Conservation (phyloP, 64 coral and sea anemone genomes). For the Stichodactyla helianthus region DNA sequence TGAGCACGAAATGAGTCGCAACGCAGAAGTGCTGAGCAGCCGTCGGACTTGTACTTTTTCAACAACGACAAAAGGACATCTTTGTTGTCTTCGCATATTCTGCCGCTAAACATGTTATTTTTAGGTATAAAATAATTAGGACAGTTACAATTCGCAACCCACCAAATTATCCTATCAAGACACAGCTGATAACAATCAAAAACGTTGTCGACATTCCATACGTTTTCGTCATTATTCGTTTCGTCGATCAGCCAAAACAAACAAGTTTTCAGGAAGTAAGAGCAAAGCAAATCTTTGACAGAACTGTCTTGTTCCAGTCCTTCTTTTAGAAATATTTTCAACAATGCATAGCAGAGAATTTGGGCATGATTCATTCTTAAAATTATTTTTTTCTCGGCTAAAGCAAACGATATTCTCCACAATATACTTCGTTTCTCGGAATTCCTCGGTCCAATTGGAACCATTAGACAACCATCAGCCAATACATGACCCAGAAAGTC, state of each 20-base stretch:
- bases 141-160: conserved; percentile 9
- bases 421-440: not conserved
- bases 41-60: conserved; percentile 4
- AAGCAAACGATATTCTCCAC: conserved; percentile 36
- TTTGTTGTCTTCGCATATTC: not conserved
- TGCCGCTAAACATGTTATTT: conserved; percentile 29
- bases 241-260: conserved; percentile 42
- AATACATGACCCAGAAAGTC: not conserved
- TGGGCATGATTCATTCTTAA: conserved; percentile 24
- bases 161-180: not conserved
- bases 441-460: conserved; percentile 31
- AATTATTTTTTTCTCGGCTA: conserved; percentile 7
- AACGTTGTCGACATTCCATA: conserved; percentile 33
- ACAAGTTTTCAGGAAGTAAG: conserved; percentile 29
- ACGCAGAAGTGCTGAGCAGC: not conserved
- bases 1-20: conserved; percentile 3
- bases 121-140: conserved; percentile 25
- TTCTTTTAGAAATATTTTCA: conserved; percentile 35
- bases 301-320: not conserved
- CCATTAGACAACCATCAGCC: conserved; percentile 4
- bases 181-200: conserved; percentile 14
- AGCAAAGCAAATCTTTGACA: conserved; percentile 6
- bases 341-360: conserved; percentile 25
- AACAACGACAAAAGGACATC: not conserved
- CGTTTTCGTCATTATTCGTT: conserved; percentile 24